phyloP scores from a whole-genome alignment of 2,888 invertebrate species.

The Malacosoma neustria region DNA sequence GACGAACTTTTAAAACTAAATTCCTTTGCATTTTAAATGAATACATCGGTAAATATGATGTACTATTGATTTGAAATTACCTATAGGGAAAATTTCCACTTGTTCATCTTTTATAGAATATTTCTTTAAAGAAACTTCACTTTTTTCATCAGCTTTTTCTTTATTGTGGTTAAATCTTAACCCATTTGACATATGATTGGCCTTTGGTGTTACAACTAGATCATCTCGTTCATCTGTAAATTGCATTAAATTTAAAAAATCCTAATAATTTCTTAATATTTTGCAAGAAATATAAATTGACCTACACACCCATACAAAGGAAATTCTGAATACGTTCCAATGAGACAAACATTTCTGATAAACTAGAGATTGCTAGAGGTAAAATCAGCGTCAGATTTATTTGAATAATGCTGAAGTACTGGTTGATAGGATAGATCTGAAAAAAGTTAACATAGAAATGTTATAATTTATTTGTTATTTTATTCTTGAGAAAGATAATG shows the following conservation, averaged over 20 bases:
- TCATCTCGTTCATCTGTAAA: slow-evolving; percentile 48
- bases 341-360: background rate
- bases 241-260: no score
- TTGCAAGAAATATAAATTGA: background rate
- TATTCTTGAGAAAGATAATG: no score
- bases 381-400: background rate
- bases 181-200: slow-evolving; percentile 16
- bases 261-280: no score
- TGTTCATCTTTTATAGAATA: slow-evolving; percentile 22
- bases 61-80: no score
- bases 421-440: background rate
- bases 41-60: no score
- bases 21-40: no score
- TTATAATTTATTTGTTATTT: no score
- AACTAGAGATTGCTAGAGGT: background rate
- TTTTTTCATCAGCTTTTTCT: slow-evolving; percentile 12
- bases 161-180: slow-evolving; percentile 27
- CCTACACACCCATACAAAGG: background rate
- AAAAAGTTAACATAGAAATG: no score
- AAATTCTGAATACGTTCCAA: background rate
- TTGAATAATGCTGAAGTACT: background rate
- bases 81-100: no score
- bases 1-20: no score
- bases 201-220: slow-evolving; percentile 18
- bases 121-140: slow-evolving; percentile 24